A percentile compares a stretch with the other conserved stretches of the same genome.
phyloP scores from a whole-genome alignment of 2,113 vertebrate species.

The Saguinus imperator region DNA sequence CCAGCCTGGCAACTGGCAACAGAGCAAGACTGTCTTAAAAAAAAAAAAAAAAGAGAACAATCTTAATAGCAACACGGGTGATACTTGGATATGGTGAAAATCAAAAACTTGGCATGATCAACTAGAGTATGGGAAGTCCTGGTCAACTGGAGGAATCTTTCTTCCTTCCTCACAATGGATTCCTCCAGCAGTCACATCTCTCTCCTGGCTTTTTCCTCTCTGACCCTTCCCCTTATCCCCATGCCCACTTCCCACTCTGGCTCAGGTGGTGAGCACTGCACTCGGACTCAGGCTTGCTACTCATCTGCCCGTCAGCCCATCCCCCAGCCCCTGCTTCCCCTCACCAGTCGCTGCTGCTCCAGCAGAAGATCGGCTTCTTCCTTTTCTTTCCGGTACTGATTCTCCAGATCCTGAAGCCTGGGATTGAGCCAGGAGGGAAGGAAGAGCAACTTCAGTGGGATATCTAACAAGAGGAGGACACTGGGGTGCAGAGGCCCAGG shows the following conservation, averaged over 20 bases:
- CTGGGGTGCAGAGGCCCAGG: neutral
- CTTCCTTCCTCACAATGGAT: neutral
- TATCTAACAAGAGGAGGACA: neutral
- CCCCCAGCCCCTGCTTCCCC: neutral
- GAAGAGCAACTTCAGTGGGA: neutral
- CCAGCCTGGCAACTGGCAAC: too few species aligned
- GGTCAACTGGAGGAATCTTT: neutral
- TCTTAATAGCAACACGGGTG: neutral
- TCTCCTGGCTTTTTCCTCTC: neutral
- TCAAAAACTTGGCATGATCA: neutral
- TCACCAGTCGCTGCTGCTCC: slow-evolving; percentile 93
- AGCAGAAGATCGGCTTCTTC: slow-evolving; percentile 92
- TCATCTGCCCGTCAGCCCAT: accelerated
- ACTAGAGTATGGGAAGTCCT: neutral
- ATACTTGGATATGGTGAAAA: neutral
- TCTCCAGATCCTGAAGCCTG: slow-evolving; percentile 92
- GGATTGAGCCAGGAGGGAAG: neutral
- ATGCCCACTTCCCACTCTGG: neutral
- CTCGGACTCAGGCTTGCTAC: neutral
- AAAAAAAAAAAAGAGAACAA: neutral
- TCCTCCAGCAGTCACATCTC: neutral
- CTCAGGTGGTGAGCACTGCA: neutral
- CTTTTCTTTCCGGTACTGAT: slow-evolving; percentile 91
- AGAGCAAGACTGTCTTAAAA: too few species aligned
- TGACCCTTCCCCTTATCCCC: neutral